Evolutionary conservation across 1,140 invertebrate genomes (phyloP).

Genomic region (Rhyacophila brunnea): DNA sequence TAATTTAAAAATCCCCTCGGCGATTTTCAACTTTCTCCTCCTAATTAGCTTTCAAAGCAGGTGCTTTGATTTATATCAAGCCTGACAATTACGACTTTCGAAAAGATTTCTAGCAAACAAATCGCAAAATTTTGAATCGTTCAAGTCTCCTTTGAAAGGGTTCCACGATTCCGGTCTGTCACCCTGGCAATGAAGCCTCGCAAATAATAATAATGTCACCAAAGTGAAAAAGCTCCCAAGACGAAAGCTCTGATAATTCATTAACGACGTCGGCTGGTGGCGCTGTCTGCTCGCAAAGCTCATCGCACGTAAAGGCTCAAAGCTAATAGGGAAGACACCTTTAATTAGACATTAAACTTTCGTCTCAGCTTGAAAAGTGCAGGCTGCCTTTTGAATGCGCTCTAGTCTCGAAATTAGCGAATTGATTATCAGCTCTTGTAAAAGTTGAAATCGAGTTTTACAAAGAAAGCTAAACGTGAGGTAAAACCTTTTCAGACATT

Average conservation of each 20-base stretch:
- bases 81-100: too few relatives aligned
- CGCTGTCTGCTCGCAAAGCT: conserved; percentile 3
- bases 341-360: conserved; percentile 30
- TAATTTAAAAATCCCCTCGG: conserved; percentile 3
- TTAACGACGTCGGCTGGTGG: background rate
- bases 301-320: conserved; percentile 18
- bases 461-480: too few relatives aligned
- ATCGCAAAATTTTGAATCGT: too few relatives aligned
- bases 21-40: conserved; percentile 5
- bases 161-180: too few relatives aligned
- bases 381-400: conserved; percentile 6
- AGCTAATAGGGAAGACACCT: conserved; percentile 20
- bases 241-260: conserved; percentile 14
- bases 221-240: conserved; percentile 10
- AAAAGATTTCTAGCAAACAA: too few relatives aligned
- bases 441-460: background rate
- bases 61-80: too few relatives aligned
- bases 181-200: too few relatives aligned
- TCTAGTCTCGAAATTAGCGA: conserved; percentile 11
- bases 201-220: background rate
- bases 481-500: too few relatives aligned
- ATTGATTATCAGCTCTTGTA: conserved; percentile 13
- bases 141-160: too few relatives aligned
- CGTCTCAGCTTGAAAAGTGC: conserved; percentile 21
- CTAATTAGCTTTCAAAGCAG: too few relatives aligned